phyloP scores from a whole-genome alignment of 1,140 invertebrate species.

The Scaptomyza pallida region DNA sequence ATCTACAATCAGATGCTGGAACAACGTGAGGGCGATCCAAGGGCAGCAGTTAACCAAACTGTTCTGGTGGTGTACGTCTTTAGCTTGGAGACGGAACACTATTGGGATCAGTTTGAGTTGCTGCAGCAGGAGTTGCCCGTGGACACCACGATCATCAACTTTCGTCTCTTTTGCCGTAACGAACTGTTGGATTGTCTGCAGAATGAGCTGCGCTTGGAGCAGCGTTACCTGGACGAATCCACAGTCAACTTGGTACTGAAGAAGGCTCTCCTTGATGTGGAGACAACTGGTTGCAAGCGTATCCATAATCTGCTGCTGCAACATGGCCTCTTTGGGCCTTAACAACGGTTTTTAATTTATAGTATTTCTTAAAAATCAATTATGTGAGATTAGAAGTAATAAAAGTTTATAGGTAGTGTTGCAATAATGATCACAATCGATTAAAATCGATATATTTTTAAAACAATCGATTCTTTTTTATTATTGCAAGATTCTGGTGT shows the following conservation, averaged over 20 bases:
- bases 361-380: too few relatives aligned
- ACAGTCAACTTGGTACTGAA: conserved; percentile 32
- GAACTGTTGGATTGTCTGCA: conserved; percentile 64
- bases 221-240: conserved; percentile 23
- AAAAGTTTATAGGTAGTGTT: too few relatives aligned
- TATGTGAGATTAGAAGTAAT: too few relatives aligned
- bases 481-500: too few relatives aligned
- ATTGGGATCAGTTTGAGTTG: conserved; percentile 60
- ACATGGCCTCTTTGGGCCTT: conserved; percentile 16
- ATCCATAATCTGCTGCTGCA: conserved; percentile 30
- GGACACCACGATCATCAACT: conserved; percentile 61
- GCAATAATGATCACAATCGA: too few relatives aligned
- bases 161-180: conserved; percentile 42
- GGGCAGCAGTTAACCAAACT: conserved; percentile 41
- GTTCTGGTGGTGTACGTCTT: conserved; percentile 70
- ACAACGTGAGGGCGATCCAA: conserved; percentile 40
- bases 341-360: not conserved
- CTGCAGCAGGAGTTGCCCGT: conserved; percentile 57
- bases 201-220: conserved; percentile 42
- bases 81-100: conserved; percentile 43
- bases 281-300: conserved; percentile 55
- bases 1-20: conserved; percentile 57
- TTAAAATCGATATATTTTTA: too few relatives aligned
- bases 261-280: conserved; percentile 29
- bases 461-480: too few relatives aligned